Conservation (phyloP, 2,888 invertebrate species). For the Geotrupes spiniger region DNA sequence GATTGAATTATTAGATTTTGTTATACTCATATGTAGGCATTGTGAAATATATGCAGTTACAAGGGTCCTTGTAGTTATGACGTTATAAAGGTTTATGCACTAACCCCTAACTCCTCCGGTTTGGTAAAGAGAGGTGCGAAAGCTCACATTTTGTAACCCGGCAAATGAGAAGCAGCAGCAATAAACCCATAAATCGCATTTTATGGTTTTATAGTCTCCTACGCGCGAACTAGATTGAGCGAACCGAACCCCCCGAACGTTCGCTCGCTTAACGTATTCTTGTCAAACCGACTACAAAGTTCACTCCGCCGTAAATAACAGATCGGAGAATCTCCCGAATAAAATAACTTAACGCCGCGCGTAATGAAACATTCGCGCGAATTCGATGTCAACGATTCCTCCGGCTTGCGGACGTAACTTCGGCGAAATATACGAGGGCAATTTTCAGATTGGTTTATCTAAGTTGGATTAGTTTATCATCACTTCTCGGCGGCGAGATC, state of each 20-base stretch:
- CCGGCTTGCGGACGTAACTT: not conserved
- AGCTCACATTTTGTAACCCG: constrained; percentile 36
- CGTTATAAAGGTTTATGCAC: constrained; percentile 34
- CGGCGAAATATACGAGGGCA: constrained; percentile 22
- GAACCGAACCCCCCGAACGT: constrained; percentile 36
- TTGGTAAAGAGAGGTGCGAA: constrained; percentile 35
- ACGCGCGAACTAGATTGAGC: constrained; percentile 41
- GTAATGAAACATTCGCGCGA: too few species aligned
- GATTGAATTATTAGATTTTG: too few species aligned
- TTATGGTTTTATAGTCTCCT: constrained; percentile 46
- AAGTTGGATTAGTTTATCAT: constrained; percentile 38
- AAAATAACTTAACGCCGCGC: too few species aligned
- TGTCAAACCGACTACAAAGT: constrained; percentile 32
- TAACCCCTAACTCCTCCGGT: too few species aligned
- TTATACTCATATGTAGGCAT: too few species aligned
- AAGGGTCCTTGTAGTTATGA: too few species aligned
- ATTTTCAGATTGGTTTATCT: constrained; percentile 30
- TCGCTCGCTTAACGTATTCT: constrained; percentile 41
- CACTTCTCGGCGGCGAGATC: constrained; percentile 30
- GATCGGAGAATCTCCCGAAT: too few species aligned
- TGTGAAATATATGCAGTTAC: too few species aligned
- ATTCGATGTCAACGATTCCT: too few species aligned
- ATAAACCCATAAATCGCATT: constrained; percentile 50
- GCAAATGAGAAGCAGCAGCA: constrained; percentile 41
- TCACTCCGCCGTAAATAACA: too few species aligned